phyloP scores from a whole-genome alignment of 2,113 vertebrate genomes.

The Labeo rohita region DNA sequence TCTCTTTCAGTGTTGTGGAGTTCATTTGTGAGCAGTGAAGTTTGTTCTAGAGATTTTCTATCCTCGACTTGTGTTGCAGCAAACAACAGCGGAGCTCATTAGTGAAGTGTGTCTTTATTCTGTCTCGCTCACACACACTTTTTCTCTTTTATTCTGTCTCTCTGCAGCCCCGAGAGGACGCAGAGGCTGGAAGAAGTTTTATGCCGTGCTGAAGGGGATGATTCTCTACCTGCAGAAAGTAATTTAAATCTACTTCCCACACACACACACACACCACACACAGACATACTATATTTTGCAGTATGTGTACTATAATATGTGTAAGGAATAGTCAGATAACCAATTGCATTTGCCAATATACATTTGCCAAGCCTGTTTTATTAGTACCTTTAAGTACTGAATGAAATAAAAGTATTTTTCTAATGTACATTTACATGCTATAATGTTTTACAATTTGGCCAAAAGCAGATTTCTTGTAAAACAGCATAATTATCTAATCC shows the following conservation, averaged over 20 bases:
- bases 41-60: conserved; percentile 10
- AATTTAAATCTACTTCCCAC: conserved; percentile 62
- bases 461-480: not conserved
- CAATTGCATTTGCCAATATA: no score
- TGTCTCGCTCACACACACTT: not conserved
- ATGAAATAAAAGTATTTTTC: not conserved
- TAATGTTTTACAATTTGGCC: not conserved
- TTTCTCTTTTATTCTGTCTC: conserved; percentile 10
- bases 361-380: not conserved
- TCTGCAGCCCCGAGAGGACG: conserved; percentile 90
- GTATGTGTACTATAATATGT: not conserved
- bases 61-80: conserved; percentile 22
- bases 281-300: not conserved
- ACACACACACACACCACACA: conserved; percentile 51
- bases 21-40: not conserved
- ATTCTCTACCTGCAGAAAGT: conserved; percentile 97
- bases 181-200: conserved; percentile 98
- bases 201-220: conserved; percentile 95
- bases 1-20: not conserved
- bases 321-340: not conserved
- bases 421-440: not conserved
- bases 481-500: not conserved
- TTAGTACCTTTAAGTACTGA: not conserved
- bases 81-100: conserved; percentile 29
- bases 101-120: conserved; percentile 31